phyloP scores from a whole-genome alignment of 2,797 vertebrate genomes.

The Cyprinella venusta region DNA sequence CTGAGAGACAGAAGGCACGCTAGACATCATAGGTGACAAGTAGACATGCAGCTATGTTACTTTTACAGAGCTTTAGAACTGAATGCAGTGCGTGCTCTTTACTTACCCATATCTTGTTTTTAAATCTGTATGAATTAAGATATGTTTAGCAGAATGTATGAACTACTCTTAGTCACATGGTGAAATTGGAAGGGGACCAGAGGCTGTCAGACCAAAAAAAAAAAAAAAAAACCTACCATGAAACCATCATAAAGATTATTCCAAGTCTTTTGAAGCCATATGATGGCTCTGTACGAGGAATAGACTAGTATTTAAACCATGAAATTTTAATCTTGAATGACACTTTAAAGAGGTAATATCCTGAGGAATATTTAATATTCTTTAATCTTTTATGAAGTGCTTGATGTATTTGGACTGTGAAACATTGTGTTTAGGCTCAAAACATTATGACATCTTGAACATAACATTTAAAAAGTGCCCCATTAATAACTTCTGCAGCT shows the following conservation, averaged over 20 bases:
- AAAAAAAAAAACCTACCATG: too few relatives aligned
- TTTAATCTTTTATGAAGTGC: neutral
- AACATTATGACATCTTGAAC: neutral
- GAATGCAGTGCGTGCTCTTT: neutral
- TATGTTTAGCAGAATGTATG: neutral
- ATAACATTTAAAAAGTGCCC: neutral
- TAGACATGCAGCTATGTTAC: neutral
- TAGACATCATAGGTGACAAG: neutral
- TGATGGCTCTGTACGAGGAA: neutral
- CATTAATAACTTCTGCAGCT: neutral
- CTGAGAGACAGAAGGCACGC: slow-evolving; percentile 22
- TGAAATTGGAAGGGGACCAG: neutral
- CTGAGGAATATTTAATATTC: neutral
- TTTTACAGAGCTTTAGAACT: neutral
- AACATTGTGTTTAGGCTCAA: neutral
- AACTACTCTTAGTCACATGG: neutral
- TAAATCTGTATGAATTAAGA: neutral
- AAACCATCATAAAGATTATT: neutral
- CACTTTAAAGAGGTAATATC: neutral
- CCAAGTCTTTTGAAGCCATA: neutral
- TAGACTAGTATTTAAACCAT: neutral
- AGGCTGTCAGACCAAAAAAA: neutral
- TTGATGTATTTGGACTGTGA: neutral
- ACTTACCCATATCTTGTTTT: neutral
- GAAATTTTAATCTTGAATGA: neutral